A percentile compares a stretch with the other conserved stretches of the same genome.
These are phyloP conservation scores for Edolisoma coerulescens DNA, from an alignment of 2,113 vertebrate genomes.

Conservation along the genomic window DNA sequence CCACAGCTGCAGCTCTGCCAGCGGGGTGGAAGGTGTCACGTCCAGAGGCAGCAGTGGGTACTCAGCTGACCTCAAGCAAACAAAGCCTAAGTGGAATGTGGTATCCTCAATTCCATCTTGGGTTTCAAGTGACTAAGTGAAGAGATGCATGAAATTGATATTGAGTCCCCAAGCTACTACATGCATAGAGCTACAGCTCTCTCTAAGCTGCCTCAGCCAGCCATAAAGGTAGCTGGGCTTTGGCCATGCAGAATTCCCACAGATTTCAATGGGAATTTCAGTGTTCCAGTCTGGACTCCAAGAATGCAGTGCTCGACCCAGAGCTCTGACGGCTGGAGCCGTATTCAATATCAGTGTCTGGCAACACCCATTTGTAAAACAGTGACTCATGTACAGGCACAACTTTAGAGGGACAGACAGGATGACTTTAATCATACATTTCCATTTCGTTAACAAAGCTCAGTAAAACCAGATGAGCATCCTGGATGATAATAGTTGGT, in stretches of 20 bases:
- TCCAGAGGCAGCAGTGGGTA: slow-evolving; percentile 23
- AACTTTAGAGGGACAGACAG: slow-evolving; percentile 52
- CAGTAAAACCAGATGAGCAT: slow-evolving; percentile 58
- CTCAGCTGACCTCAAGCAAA: slow-evolving; percentile 35
- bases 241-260: slow-evolving; percentile 39
- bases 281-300: slow-evolving; percentile 34
- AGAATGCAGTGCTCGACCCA: slow-evolving; percentile 29
- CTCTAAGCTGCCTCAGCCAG: neutral
- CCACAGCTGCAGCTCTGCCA: slow-evolving; percentile 1
- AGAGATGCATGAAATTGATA: slow-evolving; percentile 21
- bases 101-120: slow-evolving; percentile 12
- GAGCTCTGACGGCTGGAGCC: slow-evolving; percentile 53
- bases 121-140: slow-evolving; percentile 35
- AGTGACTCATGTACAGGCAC: slow-evolving; percentile 56
- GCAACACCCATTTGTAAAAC: slow-evolving; percentile 60
- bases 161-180: neutral
- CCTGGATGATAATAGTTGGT: slow-evolving; percentile 39
- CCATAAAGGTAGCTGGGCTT: slow-evolving; percentile 38
- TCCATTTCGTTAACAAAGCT: slow-evolving; percentile 55
- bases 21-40: neutral
- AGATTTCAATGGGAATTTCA: slow-evolving; percentile 55
- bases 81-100: slow-evolving; percentile 39
- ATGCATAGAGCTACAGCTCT: neutral
- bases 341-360: slow-evolving; percentile 43
- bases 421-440: slow-evolving; percentile 64